Evolutionary conservation across 2,113 vertebrate genomes (phyloP).

Genomic region (Suncus etruscus): DNA sequence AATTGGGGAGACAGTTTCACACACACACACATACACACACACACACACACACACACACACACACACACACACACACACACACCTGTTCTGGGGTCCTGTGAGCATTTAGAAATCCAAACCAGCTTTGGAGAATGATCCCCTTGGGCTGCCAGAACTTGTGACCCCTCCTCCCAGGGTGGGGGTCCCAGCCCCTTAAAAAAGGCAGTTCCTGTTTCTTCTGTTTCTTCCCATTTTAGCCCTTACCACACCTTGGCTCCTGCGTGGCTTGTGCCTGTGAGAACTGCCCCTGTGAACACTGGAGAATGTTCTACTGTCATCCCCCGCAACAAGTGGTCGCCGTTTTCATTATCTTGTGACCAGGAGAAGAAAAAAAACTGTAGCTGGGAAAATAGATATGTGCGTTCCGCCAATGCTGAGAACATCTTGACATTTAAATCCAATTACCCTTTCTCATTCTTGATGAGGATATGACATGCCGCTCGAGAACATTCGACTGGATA

Average conservation of each 20-base stretch:
- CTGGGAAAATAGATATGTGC: constrained; percentile 86
- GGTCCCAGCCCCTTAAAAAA: no score
- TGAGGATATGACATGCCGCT: constrained; percentile 84
- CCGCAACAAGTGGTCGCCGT: constrained; percentile 80
- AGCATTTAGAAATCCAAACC: constrained; percentile 17
- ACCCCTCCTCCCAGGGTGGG: neutral
- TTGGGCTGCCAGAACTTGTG: neutral
- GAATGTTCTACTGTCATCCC: constrained; percentile 71
- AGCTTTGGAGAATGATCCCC: neutral
- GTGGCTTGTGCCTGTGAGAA: neutral
- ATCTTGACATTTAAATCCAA: constrained; percentile 93
- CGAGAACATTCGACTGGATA: constrained; percentile 81
- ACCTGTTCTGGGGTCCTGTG: neutral
- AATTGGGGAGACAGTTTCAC: neutral
- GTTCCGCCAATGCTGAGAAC: constrained; percentile 84
- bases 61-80: neutral
- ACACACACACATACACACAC: no score
- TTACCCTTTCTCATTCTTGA: constrained; percentile 87
- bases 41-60: no score
- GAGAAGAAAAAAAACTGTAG: constrained; percentile 66
- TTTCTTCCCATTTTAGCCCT: neutral
- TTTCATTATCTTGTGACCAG: constrained; percentile 82
- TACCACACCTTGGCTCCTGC: neutral
- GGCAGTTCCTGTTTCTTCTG: neutral
- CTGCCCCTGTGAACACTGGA: constrained; percentile 25